Conservation (phyloP, 2,113 vertebrate species). For the Cebus imitator region DNA sequence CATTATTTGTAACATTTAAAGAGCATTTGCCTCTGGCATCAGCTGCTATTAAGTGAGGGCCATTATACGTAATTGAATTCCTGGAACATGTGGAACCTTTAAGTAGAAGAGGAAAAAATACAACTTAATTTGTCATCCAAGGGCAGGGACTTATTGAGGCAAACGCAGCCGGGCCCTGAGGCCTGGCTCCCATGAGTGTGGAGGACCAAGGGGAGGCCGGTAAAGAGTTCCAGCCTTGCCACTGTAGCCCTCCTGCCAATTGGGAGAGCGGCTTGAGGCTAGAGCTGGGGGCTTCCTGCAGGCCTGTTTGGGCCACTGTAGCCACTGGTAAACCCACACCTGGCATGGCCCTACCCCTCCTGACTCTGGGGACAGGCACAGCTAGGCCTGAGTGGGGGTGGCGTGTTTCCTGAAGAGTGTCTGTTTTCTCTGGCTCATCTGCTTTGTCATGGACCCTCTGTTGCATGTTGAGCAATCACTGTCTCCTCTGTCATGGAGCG, state of each 20-base stretch:
- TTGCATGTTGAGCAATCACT: constrained; percentile 36
- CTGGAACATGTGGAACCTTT: constrained; percentile 36
- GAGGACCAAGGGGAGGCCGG: neutral
- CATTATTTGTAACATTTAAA: constrained; percentile 57
- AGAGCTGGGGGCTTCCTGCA: no score
- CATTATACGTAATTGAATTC: constrained; percentile 52
- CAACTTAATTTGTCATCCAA: constrained; percentile 13
- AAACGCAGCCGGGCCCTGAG: neutral
- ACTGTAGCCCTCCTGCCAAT: neutral
- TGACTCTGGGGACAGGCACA: neutral
- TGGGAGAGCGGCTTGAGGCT: neutral
- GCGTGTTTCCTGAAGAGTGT: neutral
- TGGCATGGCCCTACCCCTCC: neutral
- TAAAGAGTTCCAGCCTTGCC: neutral
- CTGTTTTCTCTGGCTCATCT: constrained; percentile 16
- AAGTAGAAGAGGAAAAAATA: constrained; percentile 41
- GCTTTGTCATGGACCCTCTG: constrained; percentile 29
- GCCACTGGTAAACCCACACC: neutral
- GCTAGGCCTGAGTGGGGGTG: neutral
- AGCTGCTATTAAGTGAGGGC: neutral
- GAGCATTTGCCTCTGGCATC: constrained; percentile 52
- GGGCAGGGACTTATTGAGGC: neutral
- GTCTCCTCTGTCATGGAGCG: neutral
- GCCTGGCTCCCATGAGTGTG: neutral
- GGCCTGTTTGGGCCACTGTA: neutral